Percentiles rank a stretch among this genome's conserved stretches.
phyloP scores from a whole-genome alignment of 1,140 invertebrate species.

The Drosophila sp. region DNA sequence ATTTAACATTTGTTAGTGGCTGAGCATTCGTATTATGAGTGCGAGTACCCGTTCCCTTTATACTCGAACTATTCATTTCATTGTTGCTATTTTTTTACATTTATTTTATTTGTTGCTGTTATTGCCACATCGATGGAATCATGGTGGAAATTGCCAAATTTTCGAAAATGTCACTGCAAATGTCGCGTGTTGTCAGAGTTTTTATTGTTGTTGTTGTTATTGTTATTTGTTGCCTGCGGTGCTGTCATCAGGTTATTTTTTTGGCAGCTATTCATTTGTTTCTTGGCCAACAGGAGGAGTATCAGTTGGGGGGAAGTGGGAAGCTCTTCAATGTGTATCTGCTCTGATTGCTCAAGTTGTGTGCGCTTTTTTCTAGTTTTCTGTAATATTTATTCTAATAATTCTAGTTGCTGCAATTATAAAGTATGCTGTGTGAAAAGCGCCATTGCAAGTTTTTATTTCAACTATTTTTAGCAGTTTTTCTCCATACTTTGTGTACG shows the following conservation, averaged over 20 bases:
- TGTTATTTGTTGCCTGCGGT: conserved; percentile 23
- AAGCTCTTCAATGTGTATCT: conserved; percentile 38
- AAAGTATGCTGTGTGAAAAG: conserved; percentile 59
- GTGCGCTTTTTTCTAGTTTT: conserved; percentile 39
- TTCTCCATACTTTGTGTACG: conserved; percentile 29
- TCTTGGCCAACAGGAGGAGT: not conserved
- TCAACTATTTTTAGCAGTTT: conserved; percentile 29
- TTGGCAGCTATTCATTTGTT: conserved; percentile 40
- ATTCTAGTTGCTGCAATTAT: conserved; percentile 63
- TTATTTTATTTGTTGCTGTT: conserved; percentile 15
- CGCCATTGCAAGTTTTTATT: conserved; percentile 58
- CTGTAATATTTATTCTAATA: conserved; percentile 57
- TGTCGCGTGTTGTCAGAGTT: conserved; percentile 50
- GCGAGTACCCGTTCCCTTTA: not conserved
- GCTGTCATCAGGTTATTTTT: conserved; percentile 60
- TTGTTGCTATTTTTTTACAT: too few species aligned
- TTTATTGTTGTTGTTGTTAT: not conserved
- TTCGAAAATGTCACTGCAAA: conserved; percentile 74
- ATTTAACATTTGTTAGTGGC: conserved; percentile 20
- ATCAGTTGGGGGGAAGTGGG: not conserved
- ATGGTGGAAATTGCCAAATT: conserved; percentile 60
- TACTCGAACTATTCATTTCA: not conserved
- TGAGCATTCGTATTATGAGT: not conserved
- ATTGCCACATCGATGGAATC: conserved; percentile 37
- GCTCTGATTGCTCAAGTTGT: conserved; percentile 70